Evolutionary conservation across 2,113 vertebrate species (phyloP), one percentile per base, ranked within the genome.

Genomic region (Macaca nemestrina): DNA sequence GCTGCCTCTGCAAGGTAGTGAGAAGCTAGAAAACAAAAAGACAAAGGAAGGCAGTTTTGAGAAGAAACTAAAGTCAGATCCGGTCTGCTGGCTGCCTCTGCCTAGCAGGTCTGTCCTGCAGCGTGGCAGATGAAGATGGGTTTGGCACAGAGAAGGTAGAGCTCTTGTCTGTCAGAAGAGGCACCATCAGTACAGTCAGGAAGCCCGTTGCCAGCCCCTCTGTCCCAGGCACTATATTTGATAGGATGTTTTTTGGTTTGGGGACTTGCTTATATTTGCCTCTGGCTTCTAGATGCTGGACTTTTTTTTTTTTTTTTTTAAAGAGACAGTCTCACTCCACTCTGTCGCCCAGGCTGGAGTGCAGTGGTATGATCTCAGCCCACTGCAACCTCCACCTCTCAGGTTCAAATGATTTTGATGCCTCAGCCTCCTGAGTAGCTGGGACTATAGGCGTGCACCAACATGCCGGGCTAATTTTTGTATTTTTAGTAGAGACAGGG

Each of bases 11-110:
- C 45, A 35, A 64, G 4, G 23, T n/a, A 48, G 78, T 4, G 3
- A 89, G 88, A 90, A 72, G n/a, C 57, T 88, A 38, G 32, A 96
- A 85, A 45, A 23, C 59, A 59, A 61, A 80, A 67, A 48, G 52
- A 13, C 45, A 68, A 30, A 57, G 27, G 8, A 75, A 40, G 38
- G 68, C 35, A 45, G 17, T 57, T 76, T 9, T 40, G 32, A 93
- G 90, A 73, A 45, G 61, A 35, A 18, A 18, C 40, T 70, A n/a
- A 52, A 52, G 25, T 4, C 67, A 79, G 48, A 38, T 52, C 45
- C 32, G 3, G 45, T 73, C 7, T 75, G 23, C 70, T 85, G 61
- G n/a, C 48, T 22, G 10, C 43, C 55, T 73, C 17, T 27, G 2
- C 40, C 32, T 25, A 16, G 32, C 52, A 16, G 27, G 13, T 25